Percentiles rank a stretch among this genome's conserved stretches.
Conservation (phyloP, 2,797 vertebrate genomes). For the Gobionotothen gibberifrons region DNA sequence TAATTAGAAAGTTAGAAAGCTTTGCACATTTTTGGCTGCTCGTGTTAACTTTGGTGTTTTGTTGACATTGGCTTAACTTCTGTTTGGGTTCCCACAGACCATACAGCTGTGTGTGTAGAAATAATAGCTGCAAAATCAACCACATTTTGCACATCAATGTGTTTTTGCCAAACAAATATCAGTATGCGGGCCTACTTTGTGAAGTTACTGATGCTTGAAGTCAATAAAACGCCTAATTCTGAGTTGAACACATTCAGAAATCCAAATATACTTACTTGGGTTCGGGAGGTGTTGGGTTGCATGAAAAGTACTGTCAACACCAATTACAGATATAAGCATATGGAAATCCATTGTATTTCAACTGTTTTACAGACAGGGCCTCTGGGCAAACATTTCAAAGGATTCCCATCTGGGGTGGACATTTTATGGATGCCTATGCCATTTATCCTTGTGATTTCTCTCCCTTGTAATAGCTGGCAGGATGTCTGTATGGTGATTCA, state of each 20-base stretch:
- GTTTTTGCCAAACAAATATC: background rate
- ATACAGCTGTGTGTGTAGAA: background rate
- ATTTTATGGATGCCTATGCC: background rate
- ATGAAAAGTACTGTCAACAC: constrained; percentile 15
- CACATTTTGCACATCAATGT: background rate
- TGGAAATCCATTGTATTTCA: constrained; percentile 8
- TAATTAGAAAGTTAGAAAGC: background rate
- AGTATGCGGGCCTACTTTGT: background rate
- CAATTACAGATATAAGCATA: constrained; percentile 12
- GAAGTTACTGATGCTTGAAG: background rate
- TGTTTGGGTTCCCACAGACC: constrained; percentile 18
- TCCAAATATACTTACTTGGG: constrained; percentile 10
- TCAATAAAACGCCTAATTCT: background rate
- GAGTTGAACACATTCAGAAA: background rate
- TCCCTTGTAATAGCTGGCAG: constrained; percentile 36
- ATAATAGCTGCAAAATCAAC: background rate
- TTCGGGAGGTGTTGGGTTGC: background rate
- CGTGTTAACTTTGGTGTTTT: constrained; percentile 2
- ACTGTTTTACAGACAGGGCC: background rate
- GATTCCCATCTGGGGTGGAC: background rate
- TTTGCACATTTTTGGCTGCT: background rate
- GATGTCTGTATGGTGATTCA: constrained; percentile 50
- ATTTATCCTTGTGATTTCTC: constrained; percentile 20
- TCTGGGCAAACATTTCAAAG: background rate
- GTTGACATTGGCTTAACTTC: constrained; percentile 21